Percentiles rank a stretch among this genome's conserved stretches.
phyloP scores from a whole-genome alignment of 2,113 vertebrate genomes.

The Cryptomyrus ogoouensis region DNA sequence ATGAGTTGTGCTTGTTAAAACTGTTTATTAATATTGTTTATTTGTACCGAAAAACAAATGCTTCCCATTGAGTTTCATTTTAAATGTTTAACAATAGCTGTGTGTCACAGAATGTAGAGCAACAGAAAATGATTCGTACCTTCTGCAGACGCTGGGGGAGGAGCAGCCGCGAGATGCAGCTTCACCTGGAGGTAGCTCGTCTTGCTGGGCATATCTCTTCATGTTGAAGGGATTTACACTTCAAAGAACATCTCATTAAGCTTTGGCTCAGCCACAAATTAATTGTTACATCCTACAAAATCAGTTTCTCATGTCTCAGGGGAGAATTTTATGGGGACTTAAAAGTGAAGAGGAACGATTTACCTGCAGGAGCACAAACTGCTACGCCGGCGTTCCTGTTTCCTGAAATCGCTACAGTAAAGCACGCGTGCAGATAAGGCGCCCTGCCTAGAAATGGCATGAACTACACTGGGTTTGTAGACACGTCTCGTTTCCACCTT shows the following conservation, averaged over 20 bases:
- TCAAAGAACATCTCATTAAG: conserved; percentile 17
- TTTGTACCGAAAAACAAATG: neutral
- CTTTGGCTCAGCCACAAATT: neutral
- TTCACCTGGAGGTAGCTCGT: neutral
- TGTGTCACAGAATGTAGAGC: neutral
- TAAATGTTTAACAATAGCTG: neutral
- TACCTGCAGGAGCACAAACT: neutral
- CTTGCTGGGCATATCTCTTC: neutral
- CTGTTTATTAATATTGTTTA: neutral
- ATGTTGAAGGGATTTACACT: conserved; percentile 9
- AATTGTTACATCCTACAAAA: conserved; percentile 11
- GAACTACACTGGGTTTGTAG: neutral
- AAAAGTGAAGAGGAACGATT: conserved; percentile 7
- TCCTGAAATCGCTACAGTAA: neutral
- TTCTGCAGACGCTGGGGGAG: neutral
- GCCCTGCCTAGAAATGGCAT: neutral
- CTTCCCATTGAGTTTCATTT: neutral
- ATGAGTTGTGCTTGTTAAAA: neutral
- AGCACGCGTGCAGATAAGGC: neutral
- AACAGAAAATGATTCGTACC: neutral
- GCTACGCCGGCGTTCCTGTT: neutral
- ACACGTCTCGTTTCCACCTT: neutral
- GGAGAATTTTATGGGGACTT: neutral
- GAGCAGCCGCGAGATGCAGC: neutral
- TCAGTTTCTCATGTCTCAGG: neutral